Percentiles rank a stretch among this genome's conserved stretches.
Evolutionary conservation across 2,113 vertebrate genomes (phyloP).

Genomic region (Camelus dromedarius): DNA sequence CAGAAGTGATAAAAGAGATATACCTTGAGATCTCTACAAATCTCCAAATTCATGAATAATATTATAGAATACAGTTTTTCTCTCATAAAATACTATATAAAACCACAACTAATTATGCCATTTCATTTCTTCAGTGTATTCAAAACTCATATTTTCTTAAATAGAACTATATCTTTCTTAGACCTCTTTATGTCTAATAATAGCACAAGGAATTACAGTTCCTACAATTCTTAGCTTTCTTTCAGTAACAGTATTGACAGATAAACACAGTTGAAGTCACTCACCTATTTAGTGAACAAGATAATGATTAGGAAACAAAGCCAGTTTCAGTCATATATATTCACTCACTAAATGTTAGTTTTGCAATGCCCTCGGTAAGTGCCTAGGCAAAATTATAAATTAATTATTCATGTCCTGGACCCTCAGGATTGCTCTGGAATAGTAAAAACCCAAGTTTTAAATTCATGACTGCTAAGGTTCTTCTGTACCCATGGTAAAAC

Average conservation of each 20-base stretch:
- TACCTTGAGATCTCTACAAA: not conserved
- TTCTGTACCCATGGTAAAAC: slow-evolving; percentile 15
- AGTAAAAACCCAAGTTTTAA: slow-evolving; percentile 12
- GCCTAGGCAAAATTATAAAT: slow-evolving; percentile 38
- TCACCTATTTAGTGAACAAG: not conserved
- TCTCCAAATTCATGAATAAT: not conserved
- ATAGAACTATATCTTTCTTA: not conserved
- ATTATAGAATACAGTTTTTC: slow-evolving; percentile 23
- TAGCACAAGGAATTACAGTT: slow-evolving; percentile 39
- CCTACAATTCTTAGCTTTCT: slow-evolving; percentile 24
- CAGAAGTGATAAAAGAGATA: not conserved
- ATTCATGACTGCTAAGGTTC: not conserved
- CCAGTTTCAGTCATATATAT: slow-evolving; percentile 44
- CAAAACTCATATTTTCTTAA: slow-evolving; percentile 16
- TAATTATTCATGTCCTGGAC: not conserved
- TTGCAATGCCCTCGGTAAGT: not conserved
- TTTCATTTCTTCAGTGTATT: slow-evolving; percentile 46
- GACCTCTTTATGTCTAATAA: slow-evolving; percentile 2
- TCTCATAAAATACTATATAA: not conserved
- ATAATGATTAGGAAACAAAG: slow-evolving; percentile 35
- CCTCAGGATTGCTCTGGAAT: not conserved
- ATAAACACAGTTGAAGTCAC: slow-evolving; percentile 15
- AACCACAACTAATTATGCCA: slow-evolving; percentile 1
- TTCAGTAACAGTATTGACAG: slow-evolving; percentile 51
- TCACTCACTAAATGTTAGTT: slow-evolving; percentile 51